Evolutionary conservation across 2,113 vertebrate genomes (phyloP).

Genomic region (Pseudolaguvia tuberculata): DNA sequence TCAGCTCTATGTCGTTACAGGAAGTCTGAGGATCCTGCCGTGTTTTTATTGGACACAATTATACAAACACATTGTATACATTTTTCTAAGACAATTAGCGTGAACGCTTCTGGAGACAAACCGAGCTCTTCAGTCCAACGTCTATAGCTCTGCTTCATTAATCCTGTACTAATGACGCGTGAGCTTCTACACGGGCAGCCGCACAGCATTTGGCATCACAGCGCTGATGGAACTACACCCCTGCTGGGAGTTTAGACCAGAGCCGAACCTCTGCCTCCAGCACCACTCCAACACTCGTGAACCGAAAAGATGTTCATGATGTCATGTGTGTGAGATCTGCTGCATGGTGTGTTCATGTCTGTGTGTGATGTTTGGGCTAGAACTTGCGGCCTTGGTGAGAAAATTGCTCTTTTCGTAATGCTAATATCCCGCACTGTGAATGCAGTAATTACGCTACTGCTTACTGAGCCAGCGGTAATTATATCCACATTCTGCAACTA

Average conservation of each 20-base stretch:
- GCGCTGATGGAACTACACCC: constrained; percentile 15
- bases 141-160: constrained; percentile 28
- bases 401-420: constrained; percentile 61
- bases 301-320: neutral
- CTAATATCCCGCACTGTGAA: constrained; percentile 54
- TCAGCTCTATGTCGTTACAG: neutral
- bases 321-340: too few species aligned
- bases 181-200: constrained; percentile 13
- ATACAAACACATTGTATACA: neutral
- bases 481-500: constrained; percentile 48
- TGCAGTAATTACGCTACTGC: constrained; percentile 54
- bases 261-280: neutral
- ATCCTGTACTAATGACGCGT: constrained; percentile 41
- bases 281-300: neutral
- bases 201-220: constrained; percentile 16
- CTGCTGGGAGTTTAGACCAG: neutral
- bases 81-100: neutral
- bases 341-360: too few species aligned
- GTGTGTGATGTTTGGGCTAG: constrained; percentile 1
- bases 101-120: neutral
- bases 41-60: neutral
- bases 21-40: neutral
- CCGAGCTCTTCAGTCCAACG: neutral
- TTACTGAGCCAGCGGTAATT: constrained; percentile 55
- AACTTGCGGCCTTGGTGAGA: constrained; percentile 50